These are phyloP conservation scores for Pachyseris speciosa DNA, from an alignment of 64 coral and sea anemone species.

Conservation along the genomic window DNA sequence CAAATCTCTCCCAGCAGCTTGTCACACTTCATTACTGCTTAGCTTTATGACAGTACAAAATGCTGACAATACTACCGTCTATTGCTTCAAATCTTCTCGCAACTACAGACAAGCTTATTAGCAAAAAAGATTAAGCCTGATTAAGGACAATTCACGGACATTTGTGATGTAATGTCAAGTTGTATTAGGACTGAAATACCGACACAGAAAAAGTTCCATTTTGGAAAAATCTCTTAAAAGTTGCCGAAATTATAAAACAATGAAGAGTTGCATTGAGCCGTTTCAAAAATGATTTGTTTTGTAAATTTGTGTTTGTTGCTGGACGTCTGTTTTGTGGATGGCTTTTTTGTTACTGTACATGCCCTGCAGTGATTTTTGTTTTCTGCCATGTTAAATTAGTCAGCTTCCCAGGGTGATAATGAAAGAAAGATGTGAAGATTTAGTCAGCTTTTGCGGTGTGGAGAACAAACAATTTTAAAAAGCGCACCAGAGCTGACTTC, in stretches of 20 bases:
- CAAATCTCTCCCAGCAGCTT: not conserved
- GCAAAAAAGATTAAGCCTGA: not conserved
- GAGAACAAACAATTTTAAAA: constrained; percentile 14
- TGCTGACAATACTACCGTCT: constrained; percentile 4
- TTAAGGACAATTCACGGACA: not conserved
- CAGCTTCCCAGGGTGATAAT: not conserved
- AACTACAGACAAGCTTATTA: constrained; percentile 15
- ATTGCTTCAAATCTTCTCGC: not conserved
- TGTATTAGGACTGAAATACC: not conserved
- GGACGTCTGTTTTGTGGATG: not conserved
- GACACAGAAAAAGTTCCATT: not conserved
- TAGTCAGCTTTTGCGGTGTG: not conserved
- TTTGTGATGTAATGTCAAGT: not conserved
- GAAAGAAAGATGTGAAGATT: constrained; percentile 23
- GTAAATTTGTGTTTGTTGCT: not conserved
- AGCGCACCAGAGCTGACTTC: not conserved
- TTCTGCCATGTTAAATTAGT: not conserved
- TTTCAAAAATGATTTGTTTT: not conserved
- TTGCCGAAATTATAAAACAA: not conserved
- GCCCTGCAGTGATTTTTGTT: not conserved
- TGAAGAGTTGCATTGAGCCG: not conserved
- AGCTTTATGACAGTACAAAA: not conserved
- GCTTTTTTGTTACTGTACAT: not conserved
- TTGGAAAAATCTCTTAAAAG: not conserved
- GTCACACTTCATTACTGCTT: not conserved